These are phyloP conservation scores for Macaria notata DNA, from an alignment of 2,888 invertebrate genomes.

Conservation along the genomic window DNA sequence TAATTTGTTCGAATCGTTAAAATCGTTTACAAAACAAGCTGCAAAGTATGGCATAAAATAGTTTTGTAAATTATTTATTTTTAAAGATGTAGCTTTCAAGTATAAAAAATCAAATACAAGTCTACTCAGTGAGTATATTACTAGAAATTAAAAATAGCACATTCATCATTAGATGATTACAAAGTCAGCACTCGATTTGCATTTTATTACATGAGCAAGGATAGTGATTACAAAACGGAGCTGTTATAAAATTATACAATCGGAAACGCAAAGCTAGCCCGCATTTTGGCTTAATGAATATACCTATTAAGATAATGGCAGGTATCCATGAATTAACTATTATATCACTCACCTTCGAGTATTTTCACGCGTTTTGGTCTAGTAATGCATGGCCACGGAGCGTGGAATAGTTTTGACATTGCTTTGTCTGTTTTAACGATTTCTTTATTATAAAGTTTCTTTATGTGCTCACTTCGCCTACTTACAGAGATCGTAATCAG, in stretches of 20 bases:
- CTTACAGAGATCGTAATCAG: constrained; percentile 8
- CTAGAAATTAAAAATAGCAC: too few relatives aligned
- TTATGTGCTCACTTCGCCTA: constrained; percentile 10
- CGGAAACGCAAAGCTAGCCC: background rate
- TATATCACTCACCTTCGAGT: constrained; percentile 30
- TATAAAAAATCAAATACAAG: too few relatives aligned
- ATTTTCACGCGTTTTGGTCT: constrained; percentile 33
- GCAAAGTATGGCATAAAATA: too few relatives aligned
- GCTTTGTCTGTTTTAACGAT: constrained; percentile 33
- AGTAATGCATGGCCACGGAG: constrained; percentile 28
- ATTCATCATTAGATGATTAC: too few relatives aligned
- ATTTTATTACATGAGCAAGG: too few relatives aligned
- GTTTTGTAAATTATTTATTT: too few relatives aligned
- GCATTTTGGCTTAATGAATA: background rate
- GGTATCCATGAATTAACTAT: constrained; percentile 19
- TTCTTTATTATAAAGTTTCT: constrained; percentile 25
- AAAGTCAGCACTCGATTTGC: too few relatives aligned
- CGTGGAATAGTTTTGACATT: constrained; percentile 37
- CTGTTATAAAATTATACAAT: constrained; percentile 1
- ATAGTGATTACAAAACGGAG: background rate
- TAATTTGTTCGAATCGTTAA: too few relatives aligned
- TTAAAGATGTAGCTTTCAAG: too few relatives aligned
- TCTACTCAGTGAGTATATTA: too few relatives aligned
- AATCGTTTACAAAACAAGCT: too few relatives aligned
- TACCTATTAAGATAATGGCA: constrained; percentile 6